Evolutionary conservation across 2,113 vertebrate genomes (phyloP).

Genomic region (Syngnathus typhle): DNA sequence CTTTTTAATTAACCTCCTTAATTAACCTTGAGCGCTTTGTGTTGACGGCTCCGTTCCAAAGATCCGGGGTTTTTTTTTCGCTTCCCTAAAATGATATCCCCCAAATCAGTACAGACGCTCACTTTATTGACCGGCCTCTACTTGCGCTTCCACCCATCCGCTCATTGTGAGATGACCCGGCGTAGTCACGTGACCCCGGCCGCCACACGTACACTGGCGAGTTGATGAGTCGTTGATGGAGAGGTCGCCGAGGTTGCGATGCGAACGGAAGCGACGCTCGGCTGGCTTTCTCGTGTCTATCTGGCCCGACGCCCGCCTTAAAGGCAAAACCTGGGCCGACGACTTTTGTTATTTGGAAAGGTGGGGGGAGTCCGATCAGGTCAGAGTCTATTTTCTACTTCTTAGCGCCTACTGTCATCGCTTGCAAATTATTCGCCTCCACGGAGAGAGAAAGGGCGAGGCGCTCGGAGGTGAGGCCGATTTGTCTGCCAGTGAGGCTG

Average conservation of each 20-base stretch:
- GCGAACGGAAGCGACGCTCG: constrained; percentile 41
- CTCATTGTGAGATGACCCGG: constrained; percentile 55
- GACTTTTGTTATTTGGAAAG: too few relatives aligned
- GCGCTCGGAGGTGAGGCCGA: not conserved
- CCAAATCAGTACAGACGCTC: constrained; percentile 38
- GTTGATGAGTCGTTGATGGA: constrained; percentile 62
- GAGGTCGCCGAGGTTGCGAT: constrained; percentile 53
- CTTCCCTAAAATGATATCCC: constrained; percentile 12
- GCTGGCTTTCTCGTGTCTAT: constrained; percentile 52
- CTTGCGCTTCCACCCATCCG: constrained; percentile 34
- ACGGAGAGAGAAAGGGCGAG: too few relatives aligned
- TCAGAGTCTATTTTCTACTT: too few relatives aligned
- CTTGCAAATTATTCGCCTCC: too few relatives aligned
- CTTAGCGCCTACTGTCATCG: too few relatives aligned
- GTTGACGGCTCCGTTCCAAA: not conserved
- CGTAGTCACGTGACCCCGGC: constrained; percentile 50
- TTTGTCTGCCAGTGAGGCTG: too few relatives aligned
- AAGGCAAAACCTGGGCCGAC: constrained; percentile 41
- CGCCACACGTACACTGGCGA: constrained; percentile 45
- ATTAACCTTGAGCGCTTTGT: constrained; percentile 1
- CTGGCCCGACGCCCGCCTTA: constrained; percentile 31
- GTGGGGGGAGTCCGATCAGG: too few relatives aligned
- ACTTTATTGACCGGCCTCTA: constrained; percentile 27
- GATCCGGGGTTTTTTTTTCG: not conserved
- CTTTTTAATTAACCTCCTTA: constrained; percentile 5